Evolutionary conservation across 2,888 invertebrate genomes (phyloP), one percentile per base, ranked within the genome.

Genomic region (Meandrusa payeni): DNA sequence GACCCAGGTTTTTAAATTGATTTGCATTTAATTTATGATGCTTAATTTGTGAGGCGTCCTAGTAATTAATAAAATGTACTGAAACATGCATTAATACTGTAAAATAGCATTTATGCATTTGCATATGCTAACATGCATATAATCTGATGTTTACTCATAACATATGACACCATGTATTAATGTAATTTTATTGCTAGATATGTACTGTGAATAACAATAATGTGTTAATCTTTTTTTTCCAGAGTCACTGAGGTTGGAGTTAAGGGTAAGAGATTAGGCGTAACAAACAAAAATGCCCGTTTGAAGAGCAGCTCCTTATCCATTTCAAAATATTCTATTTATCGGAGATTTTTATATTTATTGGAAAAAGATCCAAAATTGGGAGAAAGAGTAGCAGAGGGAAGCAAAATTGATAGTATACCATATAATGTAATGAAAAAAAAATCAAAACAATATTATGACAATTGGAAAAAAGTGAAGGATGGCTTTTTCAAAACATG

Each of bases 201-300:
- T n/a, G n/a, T n/a, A n/a, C n/a, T n/a, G n/a, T n/a, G n/a, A n/a
- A n/a, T n/a, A n/a, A n/a, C n/a, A n/a, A n/a, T n/a, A n/a, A n/a
- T n/a, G n/a, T n/a, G n/a, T n/a, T n/a, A n/a, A n/a, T n/a, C n/a
- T n/a, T n/a, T 48, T 55, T 52, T 38, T 88, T 88, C 47, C 64
- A 94, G 94, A 38, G 59, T 88, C 19, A 69, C 83, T 28, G 94
- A 96, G 82, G 91, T 96, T 15, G 90, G 92, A 10, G 93, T 95
- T 0, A 91, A 93, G 62, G 97, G 97, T 2, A 90, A 89, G 58
- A 94, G 92, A 50, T 92, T 94, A 67, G 97, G 97, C 2, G 82
- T 92, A 1, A 95, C 95, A 0, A 94, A 93, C 65, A 94, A 93
- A 60, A 83, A 80, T 46, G 60, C 73, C 13, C 66, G 72, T 34